Evolutionary conservation across 2,113 vertebrate species (phyloP), one percentile per base, ranked within the genome.

Genomic region (Corythaixoides concolor): DNA sequence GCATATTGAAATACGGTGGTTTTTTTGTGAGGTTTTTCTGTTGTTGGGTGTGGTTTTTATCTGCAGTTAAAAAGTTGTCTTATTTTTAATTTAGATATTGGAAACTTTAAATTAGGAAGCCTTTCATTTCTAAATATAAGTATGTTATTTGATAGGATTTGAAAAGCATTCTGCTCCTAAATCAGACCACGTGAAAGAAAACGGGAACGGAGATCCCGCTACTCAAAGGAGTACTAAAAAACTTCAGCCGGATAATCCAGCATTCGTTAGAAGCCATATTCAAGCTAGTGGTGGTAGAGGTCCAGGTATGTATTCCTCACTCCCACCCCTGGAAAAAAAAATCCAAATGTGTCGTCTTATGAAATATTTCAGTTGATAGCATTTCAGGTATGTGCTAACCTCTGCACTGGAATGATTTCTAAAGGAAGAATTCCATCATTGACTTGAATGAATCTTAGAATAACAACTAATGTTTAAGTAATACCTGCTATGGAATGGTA

Each of bases 271-370:
- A 83, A 97, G 97, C 92, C 98, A 96, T 70, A 86, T 95, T 86
- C 99, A 99, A 82, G 97, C 98, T 66, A 99, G 98, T 64, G 98
- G 97, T 19, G 98, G 98, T 58, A 98, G 97, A 96, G 99, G 98
- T 43, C 97, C 98, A 98, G 99, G 99, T 99, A 98, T 39, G 94
- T 94, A 91, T 84, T 88, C 22, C 12, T 2, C 12, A 52, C 17
- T 60, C 17, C 20, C 15, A 18, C 2, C 7, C 6, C 17, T 2
- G 1, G 1, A 33, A 62, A 62, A 39, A 68, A 9, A 1, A 2
- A 0, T 5, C 6, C 3, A 45, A 33, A 6, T 1, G 0, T 39
- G 12, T 55, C 2, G 7, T 50, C 1, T 2, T 73, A 33, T 23
- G 12, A 85, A 82, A 35, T 69, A 49, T 17, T 87, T 83, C 13